These are phyloP conservation scores for Heliornis fulica DNA, from an alignment of 2,113 vertebrate species.

Conservation along the genomic window DNA sequence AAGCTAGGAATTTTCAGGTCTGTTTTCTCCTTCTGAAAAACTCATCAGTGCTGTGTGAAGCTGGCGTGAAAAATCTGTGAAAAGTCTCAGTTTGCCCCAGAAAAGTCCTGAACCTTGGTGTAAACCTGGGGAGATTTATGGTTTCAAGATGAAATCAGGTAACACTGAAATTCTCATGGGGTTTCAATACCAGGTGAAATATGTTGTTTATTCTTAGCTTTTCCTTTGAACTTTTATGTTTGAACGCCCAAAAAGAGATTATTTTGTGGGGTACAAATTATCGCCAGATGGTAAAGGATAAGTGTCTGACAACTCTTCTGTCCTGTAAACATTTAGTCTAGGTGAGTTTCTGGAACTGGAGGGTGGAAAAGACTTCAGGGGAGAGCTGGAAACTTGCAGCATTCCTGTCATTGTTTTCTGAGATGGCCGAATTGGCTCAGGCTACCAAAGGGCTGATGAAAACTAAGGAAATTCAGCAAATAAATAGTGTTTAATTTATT, in stretches of 20 bases:
- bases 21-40: constrained; percentile 16
- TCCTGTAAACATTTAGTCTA: constrained; percentile 42
- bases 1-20: background rate
- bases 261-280: constrained; percentile 21
- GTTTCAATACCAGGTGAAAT: constrained; percentile 36
- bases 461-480: background rate
- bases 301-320: constrained; percentile 32
- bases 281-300: constrained; percentile 23
- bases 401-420: background rate
- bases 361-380: background rate
- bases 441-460: background rate
- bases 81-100: background rate
- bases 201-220: constrained; percentile 44
- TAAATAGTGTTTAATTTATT: background rate
- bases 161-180: constrained; percentile 3
- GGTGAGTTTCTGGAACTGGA: constrained; percentile 35
- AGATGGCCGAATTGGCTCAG: background rate
- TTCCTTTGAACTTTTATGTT: constrained; percentile 54
- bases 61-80: background rate
- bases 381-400: background rate
- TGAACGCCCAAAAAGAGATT: constrained; percentile 34
- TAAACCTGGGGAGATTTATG: constrained; percentile 36
- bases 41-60: background rate
- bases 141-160: constrained; percentile 46
- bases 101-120: background rate